phyloP scores from a whole-genome alignment of 2,113 vertebrate genomes.

The Pluvialis apricaria region DNA sequence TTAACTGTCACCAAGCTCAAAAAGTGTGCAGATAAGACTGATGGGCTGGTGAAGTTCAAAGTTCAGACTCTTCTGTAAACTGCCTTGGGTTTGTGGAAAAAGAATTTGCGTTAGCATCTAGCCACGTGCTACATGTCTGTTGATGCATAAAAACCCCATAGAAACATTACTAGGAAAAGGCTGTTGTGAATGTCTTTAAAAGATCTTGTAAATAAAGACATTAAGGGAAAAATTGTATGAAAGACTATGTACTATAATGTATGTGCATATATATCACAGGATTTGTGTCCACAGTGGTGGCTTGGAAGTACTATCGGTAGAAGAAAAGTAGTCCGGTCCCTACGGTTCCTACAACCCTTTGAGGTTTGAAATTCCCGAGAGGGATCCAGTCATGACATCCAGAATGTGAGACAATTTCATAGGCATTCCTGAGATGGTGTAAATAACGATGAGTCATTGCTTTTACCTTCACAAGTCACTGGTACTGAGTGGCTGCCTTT shows the following conservation, averaged over 20 bases:
- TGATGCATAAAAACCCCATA: neutral
- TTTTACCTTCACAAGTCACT: neutral
- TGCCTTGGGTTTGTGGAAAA: neutral
- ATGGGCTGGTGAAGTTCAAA: neutral
- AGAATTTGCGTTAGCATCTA: neutral
- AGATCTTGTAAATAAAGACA: neutral
- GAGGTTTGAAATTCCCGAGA: neutral
- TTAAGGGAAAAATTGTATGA: neutral
- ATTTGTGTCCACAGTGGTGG: neutral
- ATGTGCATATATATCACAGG: rapidly evolving
- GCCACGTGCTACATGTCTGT: neutral
- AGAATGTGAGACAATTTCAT: neutral
- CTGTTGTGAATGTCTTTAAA: neutral
- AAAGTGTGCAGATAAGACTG: neutral
- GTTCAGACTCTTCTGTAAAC: neutral
- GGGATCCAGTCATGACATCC: neutral
- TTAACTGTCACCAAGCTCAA: neutral
- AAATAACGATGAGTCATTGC: neutral
- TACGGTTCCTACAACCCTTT: rapidly evolving
- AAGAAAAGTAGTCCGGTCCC: neutral
- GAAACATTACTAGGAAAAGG: neutral
- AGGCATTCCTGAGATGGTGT: neutral
- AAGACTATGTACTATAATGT: neutral
- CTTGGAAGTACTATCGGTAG: neutral
- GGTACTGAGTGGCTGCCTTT: neutral